A percentile compares a stretch with the other conserved stretches of the same genome.
phyloP scores from a whole-genome alignment of 2,888 invertebrate species.

The Phortica magna region DNA sequence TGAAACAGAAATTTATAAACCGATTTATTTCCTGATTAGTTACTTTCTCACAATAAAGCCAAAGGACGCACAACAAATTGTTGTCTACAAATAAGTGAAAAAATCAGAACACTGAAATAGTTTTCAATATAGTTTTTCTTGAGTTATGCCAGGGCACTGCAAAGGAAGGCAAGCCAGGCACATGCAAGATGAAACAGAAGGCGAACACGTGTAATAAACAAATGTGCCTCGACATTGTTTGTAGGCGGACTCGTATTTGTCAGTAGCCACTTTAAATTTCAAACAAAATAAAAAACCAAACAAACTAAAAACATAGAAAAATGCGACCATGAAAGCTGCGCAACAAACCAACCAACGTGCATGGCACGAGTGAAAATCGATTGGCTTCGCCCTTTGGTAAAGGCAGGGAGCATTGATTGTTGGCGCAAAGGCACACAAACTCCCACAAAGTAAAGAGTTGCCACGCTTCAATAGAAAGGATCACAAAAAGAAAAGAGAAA shows the following conservation, averaged over 20 bases:
- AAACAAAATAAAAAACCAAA: neutral
- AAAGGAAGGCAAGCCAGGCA: neutral
- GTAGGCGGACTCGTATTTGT: constrained; percentile 68
- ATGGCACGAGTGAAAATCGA: neutral
- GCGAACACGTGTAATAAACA: constrained; percentile 13
- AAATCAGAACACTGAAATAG: neutral
- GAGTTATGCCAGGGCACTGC: neutral
- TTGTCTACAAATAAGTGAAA: too few species aligned
- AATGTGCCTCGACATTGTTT: constrained; percentile 37
- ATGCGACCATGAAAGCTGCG: neutral
- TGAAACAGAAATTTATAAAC: too few species aligned
- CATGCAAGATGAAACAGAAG: neutral
- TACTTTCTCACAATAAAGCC: too few species aligned
- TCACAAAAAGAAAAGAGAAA: neutral
- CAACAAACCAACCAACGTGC: neutral
- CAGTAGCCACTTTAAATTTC: constrained; percentile 63
- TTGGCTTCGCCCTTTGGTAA: neutral
- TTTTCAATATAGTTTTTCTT: neutral
- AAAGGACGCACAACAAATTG: too few species aligned
- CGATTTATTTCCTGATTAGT: too few species aligned
- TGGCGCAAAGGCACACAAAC: neutral
- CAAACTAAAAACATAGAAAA: neutral
- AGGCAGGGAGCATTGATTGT: neutral
- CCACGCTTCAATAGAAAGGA: neutral
- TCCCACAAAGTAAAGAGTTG: neutral